Evolutionary conservation across 2,113 vertebrate genomes (phyloP), one percentile per base, ranked within the genome.

Genomic region (Turdus rufiventris): DNA sequence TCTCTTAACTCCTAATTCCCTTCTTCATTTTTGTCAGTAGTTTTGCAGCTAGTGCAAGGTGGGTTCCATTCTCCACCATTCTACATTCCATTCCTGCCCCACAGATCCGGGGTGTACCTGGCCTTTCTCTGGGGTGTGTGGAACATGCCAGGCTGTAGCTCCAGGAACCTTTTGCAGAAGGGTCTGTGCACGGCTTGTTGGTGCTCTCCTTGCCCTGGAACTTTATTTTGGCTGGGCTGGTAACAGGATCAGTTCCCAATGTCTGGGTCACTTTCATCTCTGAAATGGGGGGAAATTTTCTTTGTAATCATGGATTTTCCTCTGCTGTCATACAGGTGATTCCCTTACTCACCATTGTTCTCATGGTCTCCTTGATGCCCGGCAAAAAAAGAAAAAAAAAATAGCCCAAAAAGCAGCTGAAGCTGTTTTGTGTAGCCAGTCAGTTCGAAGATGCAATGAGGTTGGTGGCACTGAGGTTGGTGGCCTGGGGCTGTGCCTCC

Each of bases 181-280:
- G 14, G 15, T 34, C 48, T 51, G 17, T 25, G 29, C 8, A 5
- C 23, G 50, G 25, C 3, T 1, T 38, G 12, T 8, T 84, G 36
- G 31, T 71, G 34, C 18, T 31, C 18, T 67, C 18, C 33, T 66
- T 77, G n/a, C 14, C 43, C 23, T 16, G 42, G 42, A 87, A 29
- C 34, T 0, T 0, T 18, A 7, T n/a, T 88, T 70, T 38, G 34
- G 3, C 47, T 45, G 34, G 31, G 16, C 48, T 70, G 25, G 34
- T 18, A 62, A 54, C 5, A 12, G 0, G 0, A 26, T 51, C 48
- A 18, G 0, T 28, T 74, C 29, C 34, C 33, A 47, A 11, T 40
- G 29, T 3, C 28, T 62, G 47, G 23, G 4, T 62, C 42, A 47
- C 19, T 62, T 57, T 70, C 8, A 29, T 20, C 33, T 74, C 29